These are phyloP conservation scores for Amphiprion percula DNA, from an alignment of 2,113 vertebrate species.

Conservation along the genomic window DNA sequence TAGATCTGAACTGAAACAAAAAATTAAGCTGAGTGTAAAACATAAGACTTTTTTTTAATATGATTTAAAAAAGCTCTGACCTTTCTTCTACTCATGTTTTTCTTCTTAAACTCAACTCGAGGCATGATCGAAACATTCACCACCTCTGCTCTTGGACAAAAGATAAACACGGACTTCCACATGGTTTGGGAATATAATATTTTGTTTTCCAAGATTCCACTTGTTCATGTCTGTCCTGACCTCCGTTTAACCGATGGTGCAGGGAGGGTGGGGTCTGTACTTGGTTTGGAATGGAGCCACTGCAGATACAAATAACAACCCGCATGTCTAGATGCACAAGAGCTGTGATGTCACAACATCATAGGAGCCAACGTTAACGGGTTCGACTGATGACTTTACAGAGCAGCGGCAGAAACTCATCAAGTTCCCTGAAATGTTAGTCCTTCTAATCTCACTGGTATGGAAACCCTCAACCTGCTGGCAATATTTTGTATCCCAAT, in stretches of 20 bases:
- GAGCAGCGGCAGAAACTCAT: conserved; percentile 52
- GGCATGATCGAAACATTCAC: conserved; percentile 21
- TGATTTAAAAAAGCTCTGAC: conserved; percentile 21
- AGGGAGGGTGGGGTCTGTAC: conserved; percentile 30
- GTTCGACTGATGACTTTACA: conserved; percentile 45
- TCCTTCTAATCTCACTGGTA: conserved; percentile 21
- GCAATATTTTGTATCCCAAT: conserved; percentile 7
- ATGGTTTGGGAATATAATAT: conserved; percentile 60
- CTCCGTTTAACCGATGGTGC: background rate
- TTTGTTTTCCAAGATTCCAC: conserved; percentile 36
- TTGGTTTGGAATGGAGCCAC: conserved; percentile 67
- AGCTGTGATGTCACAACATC: conserved; percentile 47
- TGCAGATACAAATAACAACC: conserved; percentile 51
- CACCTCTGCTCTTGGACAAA: conserved; percentile 27
- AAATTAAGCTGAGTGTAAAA: conserved; percentile 27
- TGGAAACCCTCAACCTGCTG: conserved; percentile 37
- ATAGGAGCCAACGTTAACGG: conserved; percentile 20
- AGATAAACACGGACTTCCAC: conserved; percentile 62
- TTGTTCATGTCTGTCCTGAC: conserved; percentile 17
- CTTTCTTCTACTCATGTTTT: conserved; percentile 13
- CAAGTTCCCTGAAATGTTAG: conserved; percentile 54
- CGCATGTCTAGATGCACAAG: conserved; percentile 33
- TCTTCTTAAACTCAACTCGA: conserved; percentile 18
- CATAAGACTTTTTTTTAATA: background rate
- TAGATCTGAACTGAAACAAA: conserved; percentile 21